These are phyloP conservation scores for Zaprionus taronus DNA, from an alignment of 1,140 invertebrate species.

Conservation along the genomic window DNA sequence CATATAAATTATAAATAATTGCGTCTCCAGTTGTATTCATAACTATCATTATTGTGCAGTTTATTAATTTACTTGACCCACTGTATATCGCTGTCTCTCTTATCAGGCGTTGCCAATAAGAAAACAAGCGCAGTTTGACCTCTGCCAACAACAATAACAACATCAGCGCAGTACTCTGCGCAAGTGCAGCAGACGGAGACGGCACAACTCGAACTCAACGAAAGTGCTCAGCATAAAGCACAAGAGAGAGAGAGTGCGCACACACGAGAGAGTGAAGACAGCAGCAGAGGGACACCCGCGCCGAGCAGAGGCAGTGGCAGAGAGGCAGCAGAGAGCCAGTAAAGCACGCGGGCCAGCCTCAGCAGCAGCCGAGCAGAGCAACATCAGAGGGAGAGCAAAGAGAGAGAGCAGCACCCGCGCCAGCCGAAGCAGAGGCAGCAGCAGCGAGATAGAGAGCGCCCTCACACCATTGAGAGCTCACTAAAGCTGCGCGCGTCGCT, in stretches of 20 bases:
- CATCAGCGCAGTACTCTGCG: slow-evolving; percentile 49
- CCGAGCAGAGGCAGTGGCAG: not conserved
- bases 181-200: slow-evolving; percentile 62
- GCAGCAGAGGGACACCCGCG: slow-evolving; percentile 1
- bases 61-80: no score
- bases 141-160: slow-evolving; percentile 37
- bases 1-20: no score
- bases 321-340: not conserved
- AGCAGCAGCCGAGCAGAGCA: slow-evolving; percentile 12
- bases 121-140: slow-evolving; percentile 21
- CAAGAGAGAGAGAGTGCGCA: slow-evolving; percentile 7
- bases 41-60: no score
- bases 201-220: slow-evolving; percentile 30
- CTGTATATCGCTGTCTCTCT: slow-evolving; percentile 22
- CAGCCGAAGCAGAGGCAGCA: not conserved
- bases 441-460: slow-evolving; percentile 1
- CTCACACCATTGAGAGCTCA: slow-evolving; percentile 7
- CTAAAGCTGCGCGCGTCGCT: slow-evolving; percentile 38
- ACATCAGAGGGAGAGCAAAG: not conserved
- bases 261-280: slow-evolving; percentile 3
- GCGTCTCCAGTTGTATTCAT: no score
- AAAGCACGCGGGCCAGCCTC: not conserved
- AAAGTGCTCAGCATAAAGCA: slow-evolving; percentile 41
- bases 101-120: slow-evolving; percentile 41
- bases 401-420: slow-evolving; percentile 15